Base-by-base conservation (phyloP, 2,888 invertebrate genomes). In the Hirtodrosophila duncani region DNA sequence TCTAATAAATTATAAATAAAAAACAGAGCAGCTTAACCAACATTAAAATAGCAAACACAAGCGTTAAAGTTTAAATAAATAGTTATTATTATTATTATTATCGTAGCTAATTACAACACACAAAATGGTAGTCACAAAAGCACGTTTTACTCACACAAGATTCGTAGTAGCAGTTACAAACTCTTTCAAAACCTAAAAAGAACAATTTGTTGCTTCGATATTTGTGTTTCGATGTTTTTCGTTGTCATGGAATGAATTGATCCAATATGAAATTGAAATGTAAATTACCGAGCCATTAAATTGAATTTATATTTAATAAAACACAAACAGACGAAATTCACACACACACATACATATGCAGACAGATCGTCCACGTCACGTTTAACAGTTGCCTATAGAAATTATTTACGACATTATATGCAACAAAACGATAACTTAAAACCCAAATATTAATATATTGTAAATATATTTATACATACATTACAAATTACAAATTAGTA, bases 251-350 rank as follows among this genome's bases (percentile, higher is more conserved):
- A 63, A 41, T 46, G 49, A 36, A 44, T 63, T 39, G 37, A 53
- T 49, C 50, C 62, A 60, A 56, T 52, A 62, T 52, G 45, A 29
- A 49, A 61, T 57, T 59, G 52, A 49, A 45, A 60, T 68, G 77
- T 77, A 81, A 70, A 82, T 84, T 85, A 83, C 85, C 85, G 85
- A 85, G 85, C 85, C 85, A 85, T 82, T 84, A 82, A 84, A 85
- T 84, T 84, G 82, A 84, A 85, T 85, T 85, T 84, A 85, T 83
- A 75, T 68, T 71, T 68, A 74, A 65, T 53, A 50, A 45, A 48
- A 50, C 63, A 75, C 46, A 43, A 18, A 66, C 38, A 56, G 43
- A 49, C 44, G 45, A 44, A 43, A 49, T 56, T 60, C 63, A 62
- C 67, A 66, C 71, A 74, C 63, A 50, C 68, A 67, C 44, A 52